These are phyloP conservation scores for Trachemys scripta DNA, from an alignment of 2,113 vertebrate species.

Conservation along the genomic window DNA sequence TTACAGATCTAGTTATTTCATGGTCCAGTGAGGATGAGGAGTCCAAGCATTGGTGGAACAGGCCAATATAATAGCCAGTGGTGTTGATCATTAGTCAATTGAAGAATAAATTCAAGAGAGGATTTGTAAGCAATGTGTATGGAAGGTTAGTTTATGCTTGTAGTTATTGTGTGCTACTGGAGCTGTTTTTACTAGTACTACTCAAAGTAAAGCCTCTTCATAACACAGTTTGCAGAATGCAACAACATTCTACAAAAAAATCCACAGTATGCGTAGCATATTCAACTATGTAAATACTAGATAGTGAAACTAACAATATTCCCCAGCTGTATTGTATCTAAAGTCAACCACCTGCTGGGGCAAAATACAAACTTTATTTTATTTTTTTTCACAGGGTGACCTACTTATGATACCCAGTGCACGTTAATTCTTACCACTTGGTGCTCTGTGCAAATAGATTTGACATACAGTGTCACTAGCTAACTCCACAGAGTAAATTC, in stretches of 20 bases:
- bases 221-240: background rate
- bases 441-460: background rate
- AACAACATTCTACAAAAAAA: background rate
- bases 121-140: background rate
- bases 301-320: background rate
- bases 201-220: background rate
- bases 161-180: background rate
- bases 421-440: background rate
- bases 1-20: background rate
- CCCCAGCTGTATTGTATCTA: background rate
- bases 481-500: background rate
- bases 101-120: background rate
- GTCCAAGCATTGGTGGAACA: background rate
- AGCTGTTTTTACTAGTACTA: background rate
- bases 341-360: background rate
- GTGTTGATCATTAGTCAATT: background rate
- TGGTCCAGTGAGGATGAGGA: background rate
- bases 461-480: background rate
- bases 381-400: slow-evolving; percentile 32
- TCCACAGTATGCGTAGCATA: background rate
- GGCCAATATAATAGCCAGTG: background rate
- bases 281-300: background rate
- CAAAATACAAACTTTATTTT: slow-evolving; percentile 12
- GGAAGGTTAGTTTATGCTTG: background rate
- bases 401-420: slow-evolving; percentile 58